Base-by-base conservation (phyloP, 1,140 invertebrate genomes). In the Patella vulgata region DNA sequence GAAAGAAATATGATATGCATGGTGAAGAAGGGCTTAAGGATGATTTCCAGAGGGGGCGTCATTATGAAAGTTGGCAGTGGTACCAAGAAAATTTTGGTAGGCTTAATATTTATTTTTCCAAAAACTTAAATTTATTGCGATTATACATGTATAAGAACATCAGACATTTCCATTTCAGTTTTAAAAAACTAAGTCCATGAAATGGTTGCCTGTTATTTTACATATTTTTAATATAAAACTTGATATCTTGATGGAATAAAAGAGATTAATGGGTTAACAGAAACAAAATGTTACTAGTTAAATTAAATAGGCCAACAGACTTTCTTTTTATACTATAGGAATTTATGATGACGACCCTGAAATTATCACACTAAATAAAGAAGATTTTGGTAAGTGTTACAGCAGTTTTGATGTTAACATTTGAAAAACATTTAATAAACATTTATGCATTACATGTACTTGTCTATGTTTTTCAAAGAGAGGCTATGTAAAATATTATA, bases 321-420 rank as follows among this genome's bases (percentile, higher is more conserved):
- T n/a, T n/a, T n/a, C n/a, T n/a, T n/a, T n/a, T n/a, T n/a, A n/a
- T n/a, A n/a, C n/a, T n/a, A n/a, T n/a, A 87, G 86, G 87, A 44
- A 88, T 95, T 62, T 96, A 95, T 85, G 92, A 94, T 80, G 90
- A 94, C 82, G 92, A 95, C 84, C 88, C 88, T 53, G 88, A 92
- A 82, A 91, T 96, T 60, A 88, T 92, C 14, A 93, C 92, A 5
- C 82, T 95, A 0, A 89, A 87, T 67, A 87, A 83, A 68, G 82
- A 87, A 58, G 92, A 91, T 82, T 95, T 92, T 88, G 89, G 92
- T 93, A 85, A 88, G 87, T 70, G 23, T 21, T 36, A 36, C n/a
- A n/a, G 33, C 5, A 36, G 5, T 36, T 5, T 36, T 5, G 33
- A 36, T 8, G 33, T 14, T 8, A 36, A 36, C n/a, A n/a, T n/a